phyloP scores from a whole-genome alignment of 2,113 vertebrate species.

The Dendrocopos noguchii region DNA sequence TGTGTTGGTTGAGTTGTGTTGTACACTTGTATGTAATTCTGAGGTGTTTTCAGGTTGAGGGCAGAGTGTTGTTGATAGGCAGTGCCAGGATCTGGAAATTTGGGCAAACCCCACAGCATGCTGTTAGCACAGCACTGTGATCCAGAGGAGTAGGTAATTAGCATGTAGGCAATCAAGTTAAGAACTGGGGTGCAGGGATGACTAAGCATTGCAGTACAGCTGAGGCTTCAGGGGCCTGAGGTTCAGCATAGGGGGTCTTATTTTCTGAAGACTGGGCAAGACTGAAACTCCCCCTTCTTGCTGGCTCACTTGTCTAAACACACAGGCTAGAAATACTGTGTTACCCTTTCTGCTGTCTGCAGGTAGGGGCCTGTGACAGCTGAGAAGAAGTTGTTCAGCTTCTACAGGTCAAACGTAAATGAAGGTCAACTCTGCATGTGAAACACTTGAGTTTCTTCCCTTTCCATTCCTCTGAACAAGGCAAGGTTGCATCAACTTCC shows the following conservation, averaged over 20 bases:
- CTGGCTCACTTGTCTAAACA: fast-evolving
- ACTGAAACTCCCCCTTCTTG: neutral
- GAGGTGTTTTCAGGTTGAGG: neutral
- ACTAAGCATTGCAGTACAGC: neutral
- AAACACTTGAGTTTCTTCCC: neutral
- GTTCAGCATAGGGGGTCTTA: neutral
- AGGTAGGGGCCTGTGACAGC: neutral
- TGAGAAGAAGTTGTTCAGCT: neutral
- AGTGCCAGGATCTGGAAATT: neutral
- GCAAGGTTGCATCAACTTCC: neutral
- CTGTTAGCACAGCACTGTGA: neutral
- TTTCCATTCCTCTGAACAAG: neutral
- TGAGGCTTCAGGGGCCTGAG: neutral
- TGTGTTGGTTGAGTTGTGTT: neutral
- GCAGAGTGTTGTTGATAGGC: neutral
- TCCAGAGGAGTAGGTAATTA: neutral
- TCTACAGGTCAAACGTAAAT: neutral
- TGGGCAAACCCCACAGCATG: fast-evolving
- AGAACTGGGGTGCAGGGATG: neutral
- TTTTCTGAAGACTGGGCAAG: neutral
- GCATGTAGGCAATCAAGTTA: no score
- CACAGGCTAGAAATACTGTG: neutral
- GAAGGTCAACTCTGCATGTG: neutral
- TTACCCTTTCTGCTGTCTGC: neutral
- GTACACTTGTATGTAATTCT: neutral